Evolutionary conservation across 2,113 vertebrate species (phyloP), one percentile per base, ranked within the genome.

Genomic region (Corythaeola cristata): DNA sequence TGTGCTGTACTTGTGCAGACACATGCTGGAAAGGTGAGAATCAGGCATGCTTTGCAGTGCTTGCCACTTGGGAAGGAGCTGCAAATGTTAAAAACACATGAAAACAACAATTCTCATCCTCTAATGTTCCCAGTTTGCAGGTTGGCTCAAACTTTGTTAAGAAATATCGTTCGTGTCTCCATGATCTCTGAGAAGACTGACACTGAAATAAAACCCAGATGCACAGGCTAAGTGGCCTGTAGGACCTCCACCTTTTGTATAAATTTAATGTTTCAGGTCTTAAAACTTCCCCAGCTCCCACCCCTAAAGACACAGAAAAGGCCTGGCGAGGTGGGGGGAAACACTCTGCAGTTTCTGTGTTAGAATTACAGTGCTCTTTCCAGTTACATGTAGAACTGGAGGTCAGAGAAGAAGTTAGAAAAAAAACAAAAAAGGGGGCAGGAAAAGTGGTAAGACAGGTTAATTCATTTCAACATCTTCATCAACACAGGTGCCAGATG

Each of bases 381-480:
- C 86, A 93, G 73, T 74, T 78, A 60, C 8, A 26, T 12, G 37
- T 56, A 79, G 63, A 89, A 90, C 53, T 89, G 91, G 74, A 64
- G n/a, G 27, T 74, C 58, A 91, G 44, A 90, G 83, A 56, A 59
- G 37, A 45, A 15, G 28, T 59, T 49, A n/a, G 75, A 56, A 27
- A 33, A 78, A 56, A 27, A 33, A 75, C n/a, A 39, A 27, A 50
- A 58, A 44, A 44, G 41, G 41, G 21, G 20, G 30, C 53, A 90
- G 23, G 22, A 52, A 85, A 89, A 95, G 47, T n/a, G 10, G 20
- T 59, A 53, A 62, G 17, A 30, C 13, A 72, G 68, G 14, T 90
- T 50, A 56, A 67, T 85, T 97, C 96, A 97, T 87, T 97, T 96
- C 93, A 99, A 97, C 89, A 97, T 11, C 96, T 98, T 99, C 85